Base-by-base conservation (phyloP, 2,797 vertebrate species). In the Gastrophryne carolinensis region DNA sequence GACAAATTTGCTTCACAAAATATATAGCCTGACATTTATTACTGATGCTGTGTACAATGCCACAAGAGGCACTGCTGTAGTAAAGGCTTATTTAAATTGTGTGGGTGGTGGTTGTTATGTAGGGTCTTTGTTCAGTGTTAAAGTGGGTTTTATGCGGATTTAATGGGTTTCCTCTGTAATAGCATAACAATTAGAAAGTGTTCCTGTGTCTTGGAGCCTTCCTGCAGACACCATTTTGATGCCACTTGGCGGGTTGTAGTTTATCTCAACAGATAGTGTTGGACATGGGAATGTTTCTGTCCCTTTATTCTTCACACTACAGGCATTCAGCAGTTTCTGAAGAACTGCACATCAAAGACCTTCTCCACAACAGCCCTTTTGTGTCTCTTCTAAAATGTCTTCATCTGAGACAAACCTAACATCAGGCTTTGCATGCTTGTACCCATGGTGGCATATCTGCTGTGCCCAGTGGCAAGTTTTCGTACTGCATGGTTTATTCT, bases 301-400 rank as follows among this genome's bases (percentile, higher is more conserved):
- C 39, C 34, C n/a, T 27, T 19, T 54, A 54, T 10, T 37, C 49
- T 19, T 54, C 15, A 68, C 32, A 68, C 17, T 27, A 41, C 65
- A 27, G 50, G n/a, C 49, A 68, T 73, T 63, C 61, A 65, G n/a
- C 50, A 64, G 32, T 37, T 56, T 72, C 23, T 34, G 70, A 15
- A 65, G 52, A 21, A 37, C 30, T 32, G 37, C 17, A 57, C 35
- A 73, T 54, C 61, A 65, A 68, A 63, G 34, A 44, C 13, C 26
- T 44, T 64, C 12, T 15, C 41, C 34, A 52, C 58, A 63, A 61
- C 61, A 30, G 49, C 54, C 71, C 57, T 73, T n/a, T 73, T 73
- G 60, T 73, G 30, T 12, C 58, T 54, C 11, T 26, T 29, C 47
- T 26, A 13, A 52, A 4, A 54, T 23, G 29, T 30, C 17, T 44